These are phyloP conservation scores for Dolomedes plantarius DNA, from an alignment of 2,888 invertebrate species.

Conservation along the genomic window DNA sequence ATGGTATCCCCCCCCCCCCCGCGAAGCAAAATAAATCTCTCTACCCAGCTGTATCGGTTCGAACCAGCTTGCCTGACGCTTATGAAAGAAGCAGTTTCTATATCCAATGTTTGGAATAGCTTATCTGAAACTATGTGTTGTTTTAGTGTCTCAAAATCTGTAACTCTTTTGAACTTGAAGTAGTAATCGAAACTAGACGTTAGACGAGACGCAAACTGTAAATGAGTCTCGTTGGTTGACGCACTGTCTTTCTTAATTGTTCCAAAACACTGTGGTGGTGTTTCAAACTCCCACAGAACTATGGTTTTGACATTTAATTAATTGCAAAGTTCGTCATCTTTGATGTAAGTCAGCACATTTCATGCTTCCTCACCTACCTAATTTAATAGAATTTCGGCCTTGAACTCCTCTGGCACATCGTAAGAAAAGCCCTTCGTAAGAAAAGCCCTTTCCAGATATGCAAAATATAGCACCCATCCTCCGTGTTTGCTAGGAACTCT, in stretches of 20 bases:
- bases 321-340: no score
- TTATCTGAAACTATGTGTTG: neutral
- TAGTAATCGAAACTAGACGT: neutral
- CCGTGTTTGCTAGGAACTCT: no score
- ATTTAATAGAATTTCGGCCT: constrained; percentile 16
- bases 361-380: neutral
- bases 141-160: neutral
- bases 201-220: neutral
- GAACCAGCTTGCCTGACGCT: neutral
- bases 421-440: no score
- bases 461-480: no score
- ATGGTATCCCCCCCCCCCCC: neutral
- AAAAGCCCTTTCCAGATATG: neutral
- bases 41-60: no score
- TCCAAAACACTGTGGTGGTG: neutral
- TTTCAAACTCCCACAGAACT: neutral
- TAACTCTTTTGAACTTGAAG: neutral
- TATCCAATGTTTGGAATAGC: no score
- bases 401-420: neutral
- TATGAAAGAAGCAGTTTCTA: neutral
- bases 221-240: neutral
- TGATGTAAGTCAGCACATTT: no score
- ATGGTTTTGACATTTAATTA: no score
- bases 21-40: no score
- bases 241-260: neutral